Conservation (phyloP, 2,888 invertebrate species). For the Brachypalpus laphriformis region DNA sequence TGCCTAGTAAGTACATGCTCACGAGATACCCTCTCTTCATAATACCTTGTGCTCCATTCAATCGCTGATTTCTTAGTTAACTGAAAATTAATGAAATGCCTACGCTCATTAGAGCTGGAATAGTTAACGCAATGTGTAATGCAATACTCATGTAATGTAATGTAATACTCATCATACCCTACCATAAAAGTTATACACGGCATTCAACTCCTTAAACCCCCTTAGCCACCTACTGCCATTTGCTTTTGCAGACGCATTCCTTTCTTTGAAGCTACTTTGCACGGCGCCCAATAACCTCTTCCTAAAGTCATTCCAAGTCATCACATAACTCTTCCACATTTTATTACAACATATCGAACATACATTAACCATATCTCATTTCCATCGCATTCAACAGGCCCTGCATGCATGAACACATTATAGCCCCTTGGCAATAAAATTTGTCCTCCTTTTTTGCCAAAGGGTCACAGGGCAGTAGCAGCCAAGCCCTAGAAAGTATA, state of each 20-base stretch:
- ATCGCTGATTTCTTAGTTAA: no score
- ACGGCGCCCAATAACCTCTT: constrained; percentile 32
- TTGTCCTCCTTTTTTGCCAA: constrained; percentile 3
- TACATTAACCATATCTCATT: constrained; percentile 65
- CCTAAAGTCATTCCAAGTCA: constrained; percentile 46
- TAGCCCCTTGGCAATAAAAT: constrained; percentile 2
- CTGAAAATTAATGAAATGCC: no score
- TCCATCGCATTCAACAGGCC: constrained; percentile 62
- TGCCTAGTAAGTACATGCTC: no score
- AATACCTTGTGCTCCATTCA: no score
- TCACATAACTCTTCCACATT: constrained; percentile 50
- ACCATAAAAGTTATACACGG: no score
- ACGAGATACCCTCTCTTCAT: no score
- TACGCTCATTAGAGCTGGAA: no score
- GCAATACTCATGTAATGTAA: no score
- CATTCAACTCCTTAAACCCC: no score
- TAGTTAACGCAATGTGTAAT: no score
- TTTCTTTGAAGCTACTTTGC: no score
- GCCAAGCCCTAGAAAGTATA: background rate
- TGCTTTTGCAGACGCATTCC: background rate
- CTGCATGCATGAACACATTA: constrained; percentile 21
- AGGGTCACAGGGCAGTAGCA: constrained; percentile 36
- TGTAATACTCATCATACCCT: no score
- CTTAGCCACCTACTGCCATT: background rate
- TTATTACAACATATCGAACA: constrained; percentile 63